Percentiles rank a stretch among this genome's conserved stretches.
Conservation (phyloP, 2,888 invertebrate species). For the Caenorhabditis plicata region DNA sequence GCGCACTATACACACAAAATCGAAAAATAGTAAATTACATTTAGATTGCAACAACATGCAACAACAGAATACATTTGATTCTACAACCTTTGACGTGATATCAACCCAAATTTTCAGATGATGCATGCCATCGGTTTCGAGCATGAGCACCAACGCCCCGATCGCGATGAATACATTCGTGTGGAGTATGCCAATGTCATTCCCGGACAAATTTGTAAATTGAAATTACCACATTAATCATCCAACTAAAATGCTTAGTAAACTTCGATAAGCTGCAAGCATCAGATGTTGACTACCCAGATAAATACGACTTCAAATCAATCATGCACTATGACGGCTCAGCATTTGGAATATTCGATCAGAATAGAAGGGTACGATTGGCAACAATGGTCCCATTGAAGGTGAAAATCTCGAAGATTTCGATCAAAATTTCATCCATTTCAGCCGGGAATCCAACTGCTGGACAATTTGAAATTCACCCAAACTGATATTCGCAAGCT, state of each 20-base stretch:
- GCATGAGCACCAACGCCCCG: slow-evolving; percentile 58
- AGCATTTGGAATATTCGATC: slow-evolving; percentile 53
- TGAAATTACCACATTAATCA: neutral
- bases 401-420: slow-evolving; percentile 10
- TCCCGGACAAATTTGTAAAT: slow-evolving; percentile 44
- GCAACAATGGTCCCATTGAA: slow-evolving; percentile 58
- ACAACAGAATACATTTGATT: too few relatives aligned
- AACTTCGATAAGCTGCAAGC: slow-evolving; percentile 50
- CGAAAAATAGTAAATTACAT: too few relatives aligned
- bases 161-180: slow-evolving; percentile 43
- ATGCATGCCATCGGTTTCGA: slow-evolving; percentile 54
- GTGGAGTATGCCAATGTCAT: slow-evolving; percentile 48
- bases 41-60: too few relatives aligned
- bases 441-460: slow-evolving; percentile 30
- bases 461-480: slow-evolving; percentile 48
- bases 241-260: slow-evolving; percentile 19
- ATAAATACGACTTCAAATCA: slow-evolving; percentile 50
- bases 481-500: slow-evolving; percentile 43
- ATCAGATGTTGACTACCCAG: slow-evolving; percentile 40
- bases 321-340: slow-evolving; percentile 61
- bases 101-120: too few relatives aligned
- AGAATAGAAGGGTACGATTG: slow-evolving; percentile 28
- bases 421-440: neutral
- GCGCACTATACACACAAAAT: too few relatives aligned
- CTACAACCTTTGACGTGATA: neutral